Evolutionary conservation across 2,113 vertebrate species (phyloP).

Genomic region (Passer montanus): DNA sequence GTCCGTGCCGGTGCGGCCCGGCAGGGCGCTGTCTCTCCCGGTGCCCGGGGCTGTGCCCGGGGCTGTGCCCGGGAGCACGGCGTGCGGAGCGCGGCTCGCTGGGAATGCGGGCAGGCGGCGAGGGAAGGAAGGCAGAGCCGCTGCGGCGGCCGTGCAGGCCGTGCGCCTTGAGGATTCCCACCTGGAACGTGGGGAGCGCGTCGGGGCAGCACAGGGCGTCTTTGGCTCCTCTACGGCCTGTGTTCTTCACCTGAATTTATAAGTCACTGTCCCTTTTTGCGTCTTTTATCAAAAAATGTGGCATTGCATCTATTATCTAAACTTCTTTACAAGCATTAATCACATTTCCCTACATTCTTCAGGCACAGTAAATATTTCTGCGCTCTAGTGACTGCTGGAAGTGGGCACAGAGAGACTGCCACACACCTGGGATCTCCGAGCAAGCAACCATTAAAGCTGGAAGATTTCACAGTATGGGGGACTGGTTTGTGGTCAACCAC

Average conservation of each 20-base stretch:
- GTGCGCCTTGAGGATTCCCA: rapidly evolving
- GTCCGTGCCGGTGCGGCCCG: too few species aligned
- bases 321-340: not conserved
- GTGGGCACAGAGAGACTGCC: rapidly evolving
- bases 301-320: not conserved
- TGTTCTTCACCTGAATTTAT: rapidly evolving
- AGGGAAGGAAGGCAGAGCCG: rapidly evolving
- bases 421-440: rapidly evolving
- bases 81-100: not conserved
- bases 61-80: not conserved
- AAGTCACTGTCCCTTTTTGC: not conserved
- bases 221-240: rapidly evolving
- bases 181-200: not conserved
- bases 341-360: not conserved
- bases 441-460: not conserved
- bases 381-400: not conserved
- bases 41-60: too few species aligned
- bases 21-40: not conserved
- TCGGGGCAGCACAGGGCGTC: rapidly evolving
- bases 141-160: rapidly evolving
- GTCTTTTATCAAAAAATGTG: not conserved
- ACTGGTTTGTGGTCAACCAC: not conserved
- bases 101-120: not conserved
- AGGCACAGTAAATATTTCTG: not conserved
- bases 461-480: not conserved